Percentiles rank a stretch among this genome's conserved stretches.
Conservation (phyloP, 2,888 invertebrate species). For the Limnephilus auricula region DNA sequence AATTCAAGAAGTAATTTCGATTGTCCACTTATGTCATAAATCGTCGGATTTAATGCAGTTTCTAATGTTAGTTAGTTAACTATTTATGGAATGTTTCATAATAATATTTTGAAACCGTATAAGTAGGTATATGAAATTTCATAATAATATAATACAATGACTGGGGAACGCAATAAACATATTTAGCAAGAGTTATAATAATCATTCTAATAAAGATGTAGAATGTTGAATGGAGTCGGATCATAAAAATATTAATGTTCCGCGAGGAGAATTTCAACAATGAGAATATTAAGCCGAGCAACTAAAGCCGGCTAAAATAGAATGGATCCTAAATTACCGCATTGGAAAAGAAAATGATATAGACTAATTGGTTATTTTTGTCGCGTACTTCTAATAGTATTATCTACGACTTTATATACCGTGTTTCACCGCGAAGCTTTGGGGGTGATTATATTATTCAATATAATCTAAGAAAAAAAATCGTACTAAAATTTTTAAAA, state of each 20-base stretch:
- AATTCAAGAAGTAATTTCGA: background rate
- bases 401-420: too few species aligned
- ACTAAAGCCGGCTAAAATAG: background rate
- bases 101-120: too few species aligned
- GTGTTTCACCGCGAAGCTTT: too few species aligned
- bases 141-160: background rate
- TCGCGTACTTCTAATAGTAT: background rate
- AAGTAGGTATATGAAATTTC: too few species aligned
- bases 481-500: too few species aligned
- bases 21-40: background rate
- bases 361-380: background rate
- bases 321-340: background rate
- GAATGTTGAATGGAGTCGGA: background rate
- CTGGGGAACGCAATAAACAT: background rate
- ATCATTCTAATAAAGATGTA: background rate
- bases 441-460: too few species aligned
- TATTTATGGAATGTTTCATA: too few species aligned
- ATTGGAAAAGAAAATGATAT: background rate
- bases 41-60: background rate
- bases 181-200: background rate
- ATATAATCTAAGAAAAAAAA: too few species aligned
- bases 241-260: background rate
- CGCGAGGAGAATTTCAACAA: background rate
- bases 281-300: background rate
- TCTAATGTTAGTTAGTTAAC: background rate